Percentiles rank a stretch among this genome's conserved stretches.
Evolutionary conservation across 2,113 vertebrate species (phyloP).

Genomic region (Gallinago paraguaiae): DNA sequence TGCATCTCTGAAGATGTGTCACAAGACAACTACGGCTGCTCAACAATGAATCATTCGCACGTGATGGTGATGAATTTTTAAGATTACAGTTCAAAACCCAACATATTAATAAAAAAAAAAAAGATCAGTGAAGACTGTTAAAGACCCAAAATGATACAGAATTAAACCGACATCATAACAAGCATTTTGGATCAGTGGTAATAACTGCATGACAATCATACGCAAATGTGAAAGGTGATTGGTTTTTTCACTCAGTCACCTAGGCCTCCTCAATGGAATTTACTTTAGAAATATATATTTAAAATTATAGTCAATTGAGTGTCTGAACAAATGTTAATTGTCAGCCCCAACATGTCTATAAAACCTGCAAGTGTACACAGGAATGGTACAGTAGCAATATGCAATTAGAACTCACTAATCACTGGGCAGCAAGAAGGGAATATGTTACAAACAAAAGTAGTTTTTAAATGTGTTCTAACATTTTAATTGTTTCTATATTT

Average conservation of each 20-base stretch:
- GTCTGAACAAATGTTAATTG: not conserved
- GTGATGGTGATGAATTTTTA: slow-evolving; percentile 9
- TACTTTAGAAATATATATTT: slow-evolving; percentile 21
- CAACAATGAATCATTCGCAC: slow-evolving; percentile 22
- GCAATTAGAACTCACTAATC: not conserved
- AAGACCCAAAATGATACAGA: slow-evolving; percentile 31
- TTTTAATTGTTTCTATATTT: not conserved
- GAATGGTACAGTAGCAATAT: not conserved
- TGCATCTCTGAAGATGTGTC: slow-evolving; percentile 24
- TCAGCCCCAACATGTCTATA: slow-evolving; percentile 33
- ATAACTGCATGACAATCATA: slow-evolving; percentile 12
- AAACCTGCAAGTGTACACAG: not conserved
- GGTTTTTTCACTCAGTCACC: slow-evolving; percentile 70
- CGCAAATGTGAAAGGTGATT: slow-evolving; percentile 45
- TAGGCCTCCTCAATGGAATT: slow-evolving; percentile 57
- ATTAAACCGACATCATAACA: slow-evolving; percentile 12
- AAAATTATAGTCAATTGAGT: slow-evolving; percentile 4
- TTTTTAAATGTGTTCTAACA: not conserved
- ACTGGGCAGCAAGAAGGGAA: not conserved
- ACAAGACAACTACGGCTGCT: not conserved
- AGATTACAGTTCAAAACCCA: not conserved
- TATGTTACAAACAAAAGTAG: not conserved
- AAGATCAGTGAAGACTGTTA: not conserved
- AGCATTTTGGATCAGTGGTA: slow-evolving; percentile 43
- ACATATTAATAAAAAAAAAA: not conserved